Conservation (phyloP, 2,113 vertebrate species). For the Scomber japonicus region DNA sequence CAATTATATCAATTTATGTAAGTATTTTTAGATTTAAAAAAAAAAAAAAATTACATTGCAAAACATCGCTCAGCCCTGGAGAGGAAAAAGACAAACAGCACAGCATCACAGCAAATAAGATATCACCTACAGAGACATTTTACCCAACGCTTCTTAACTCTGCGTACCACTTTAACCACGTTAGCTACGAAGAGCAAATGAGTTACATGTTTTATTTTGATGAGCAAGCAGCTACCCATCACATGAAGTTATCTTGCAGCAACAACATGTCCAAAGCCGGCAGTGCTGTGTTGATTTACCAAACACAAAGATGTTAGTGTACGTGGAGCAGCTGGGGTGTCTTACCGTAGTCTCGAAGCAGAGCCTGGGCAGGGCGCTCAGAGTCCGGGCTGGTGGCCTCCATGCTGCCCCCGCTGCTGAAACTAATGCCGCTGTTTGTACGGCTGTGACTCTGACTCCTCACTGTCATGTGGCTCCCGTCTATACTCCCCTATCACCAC, state of each 20-base stretch:
- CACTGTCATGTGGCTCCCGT: slow-evolving; percentile 73
- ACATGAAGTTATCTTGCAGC: slow-evolving; percentile 5
- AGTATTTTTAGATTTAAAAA: too few species aligned
- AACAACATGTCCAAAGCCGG: neutral
- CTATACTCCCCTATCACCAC: slow-evolving; percentile 75
- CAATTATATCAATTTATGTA: too few species aligned
- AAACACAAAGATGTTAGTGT: neutral
- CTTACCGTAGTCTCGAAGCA: slow-evolving; percentile 95
- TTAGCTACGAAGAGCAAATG: slow-evolving; percentile 73
- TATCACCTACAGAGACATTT: slow-evolving; percentile 80
- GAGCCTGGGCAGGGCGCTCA: slow-evolving; percentile 92
- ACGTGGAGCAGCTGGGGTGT: neutral
- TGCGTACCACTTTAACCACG: slow-evolving; percentile 79
- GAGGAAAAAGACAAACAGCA: slow-evolving; percentile 30
- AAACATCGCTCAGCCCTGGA: slow-evolving; percentile 41
- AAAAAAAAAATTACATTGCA: too few species aligned
- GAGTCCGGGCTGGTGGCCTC: slow-evolving; percentile 93
- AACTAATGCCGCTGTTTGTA: slow-evolving; percentile 94
- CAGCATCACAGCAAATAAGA: slow-evolving; percentile 68
- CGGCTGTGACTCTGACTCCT: slow-evolving; percentile 91
- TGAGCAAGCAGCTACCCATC: neutral
- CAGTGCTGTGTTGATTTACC: slow-evolving; percentile 7
- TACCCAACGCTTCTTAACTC: slow-evolving; percentile 80
- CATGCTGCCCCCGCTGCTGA: slow-evolving; percentile 90
- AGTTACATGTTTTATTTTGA: slow-evolving; percentile 6